Evolutionary conservation across 2,113 vertebrate genomes (phyloP), one percentile per base, ranked within the genome.

Genomic region (Girardinichthys multiradiatus): DNA sequence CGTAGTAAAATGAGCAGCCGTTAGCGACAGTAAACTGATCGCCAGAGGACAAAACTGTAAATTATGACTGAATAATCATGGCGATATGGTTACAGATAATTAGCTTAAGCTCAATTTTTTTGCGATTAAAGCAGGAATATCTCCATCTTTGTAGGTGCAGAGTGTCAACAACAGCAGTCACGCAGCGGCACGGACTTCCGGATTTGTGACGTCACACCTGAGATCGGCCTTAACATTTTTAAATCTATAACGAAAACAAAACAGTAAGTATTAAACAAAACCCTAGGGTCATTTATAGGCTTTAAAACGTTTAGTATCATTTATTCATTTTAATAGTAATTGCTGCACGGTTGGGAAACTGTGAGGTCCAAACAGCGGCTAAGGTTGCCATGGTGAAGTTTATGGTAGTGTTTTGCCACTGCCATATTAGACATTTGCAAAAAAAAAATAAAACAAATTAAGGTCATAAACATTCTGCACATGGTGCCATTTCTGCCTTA

Each of bases 161-260:
- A 74, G 15, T 87, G 81, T 87, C 87, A 89, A 89, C 86, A 90
- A 66, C 77, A 70, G 82, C 82, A 75, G 82, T 17, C 70, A n/a
- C 1, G 28, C 13, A 15, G 57, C 2, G 39, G 1, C 42, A 60
- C 0, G 0, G 1, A 68, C 79, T 92, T 93, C 92, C 92, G 82
- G 80, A 37, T 67, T 15, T 1, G 26, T 70, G 30, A 70, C 86
- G 86, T 91, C 80, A 88, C 66, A 3, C 65, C 17, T 80, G 75
- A 63, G 19, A 45, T 17, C 26, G 37, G 28, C 27, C 6, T 51
- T 51, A 24, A 24, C 0, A 24, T 24, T 54, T 54, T 54, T n/a
- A 54, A 54, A 54, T n/a, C 24, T 54, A 10, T 10, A 54, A n/a
- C n/a, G 10, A 54, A 54, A 54, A 10, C 48, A n/a, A 54, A 10